Conservation (phyloP, 2,113 vertebrate species). For the Alethe castanea region DNA sequence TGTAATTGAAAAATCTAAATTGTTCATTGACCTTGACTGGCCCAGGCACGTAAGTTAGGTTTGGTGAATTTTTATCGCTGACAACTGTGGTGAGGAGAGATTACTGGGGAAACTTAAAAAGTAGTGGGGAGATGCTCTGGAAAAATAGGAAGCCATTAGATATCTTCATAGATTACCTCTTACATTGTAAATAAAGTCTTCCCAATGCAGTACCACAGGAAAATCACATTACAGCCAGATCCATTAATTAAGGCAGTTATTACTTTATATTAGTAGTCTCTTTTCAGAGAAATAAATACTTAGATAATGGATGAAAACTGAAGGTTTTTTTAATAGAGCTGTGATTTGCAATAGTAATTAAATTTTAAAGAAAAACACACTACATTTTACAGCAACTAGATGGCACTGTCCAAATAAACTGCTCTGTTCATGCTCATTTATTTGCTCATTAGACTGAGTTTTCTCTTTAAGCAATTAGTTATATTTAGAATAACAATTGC, state of each 20-base stretch:
- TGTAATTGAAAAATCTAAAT: neutral
- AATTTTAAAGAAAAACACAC: neutral
- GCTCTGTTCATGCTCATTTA: neutral
- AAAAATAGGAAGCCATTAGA: neutral
- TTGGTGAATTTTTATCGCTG: neutral
- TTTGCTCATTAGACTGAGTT: neutral
- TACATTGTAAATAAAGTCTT: neutral
- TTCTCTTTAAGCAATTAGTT: conserved; percentile 10
- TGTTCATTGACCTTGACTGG: neutral
- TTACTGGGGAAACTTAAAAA: neutral
- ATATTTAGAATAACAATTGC: neutral
- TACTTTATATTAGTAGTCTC: neutral
- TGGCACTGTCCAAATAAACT: neutral
- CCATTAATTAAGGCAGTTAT: neutral
- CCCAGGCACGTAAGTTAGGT: neutral
- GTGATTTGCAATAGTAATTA: neutral
- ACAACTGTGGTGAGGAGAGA: neutral
- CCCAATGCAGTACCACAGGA: neutral
- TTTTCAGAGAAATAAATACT: neutral
- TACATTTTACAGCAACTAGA: neutral
- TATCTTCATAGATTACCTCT: neutral
- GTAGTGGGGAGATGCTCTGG: neutral
- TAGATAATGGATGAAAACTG: neutral
- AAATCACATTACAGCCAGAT: neutral
- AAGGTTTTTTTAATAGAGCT: neutral